These are phyloP conservation scores for Pseudococcus longispinus DNA, from an alignment of 2,888 invertebrate species.

Conservation along the genomic window DNA sequence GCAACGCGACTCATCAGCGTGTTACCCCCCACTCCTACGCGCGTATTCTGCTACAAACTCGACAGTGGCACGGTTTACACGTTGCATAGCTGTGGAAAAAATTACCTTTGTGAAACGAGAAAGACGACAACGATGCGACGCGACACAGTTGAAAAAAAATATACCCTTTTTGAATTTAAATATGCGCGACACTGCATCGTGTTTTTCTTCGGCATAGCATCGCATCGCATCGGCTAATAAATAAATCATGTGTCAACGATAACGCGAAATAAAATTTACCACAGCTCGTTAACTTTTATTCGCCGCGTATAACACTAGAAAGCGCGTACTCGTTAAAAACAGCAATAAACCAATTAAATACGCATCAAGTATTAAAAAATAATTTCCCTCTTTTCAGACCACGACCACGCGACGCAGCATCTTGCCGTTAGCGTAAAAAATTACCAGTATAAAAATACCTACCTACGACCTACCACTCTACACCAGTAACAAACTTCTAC, in stretches of 20 bases:
- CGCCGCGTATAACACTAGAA: conserved; percentile 31
- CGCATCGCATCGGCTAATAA: conserved; percentile 23
- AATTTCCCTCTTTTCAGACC: neutral
- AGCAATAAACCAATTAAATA: conserved; percentile 34
- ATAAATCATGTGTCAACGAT: conserved; percentile 34
- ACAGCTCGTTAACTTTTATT: conserved; percentile 34
- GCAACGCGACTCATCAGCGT: neutral
- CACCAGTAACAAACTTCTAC: neutral
- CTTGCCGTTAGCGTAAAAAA: neutral
- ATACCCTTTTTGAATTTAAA: neutral
- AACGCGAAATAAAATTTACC: conserved; percentile 31
- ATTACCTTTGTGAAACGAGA: neutral
- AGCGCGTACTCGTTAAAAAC: conserved; percentile 20
- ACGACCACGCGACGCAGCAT: neutral
- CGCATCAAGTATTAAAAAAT: conserved; percentile 31
- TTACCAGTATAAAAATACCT: neutral
- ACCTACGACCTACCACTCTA: neutral
- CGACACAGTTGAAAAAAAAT: neutral
- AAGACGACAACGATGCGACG: neutral
- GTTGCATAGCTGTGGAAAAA: neutral
- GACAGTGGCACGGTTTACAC: too few species aligned
- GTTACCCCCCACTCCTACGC: neutral
- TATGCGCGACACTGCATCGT: neutral
- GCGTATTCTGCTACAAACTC: neutral
- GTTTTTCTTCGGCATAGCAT: neutral